These are phyloP conservation scores for Oreotrochilus melanogaster DNA, from an alignment of 2,113 vertebrate genomes.

Conservation along the genomic window DNA sequence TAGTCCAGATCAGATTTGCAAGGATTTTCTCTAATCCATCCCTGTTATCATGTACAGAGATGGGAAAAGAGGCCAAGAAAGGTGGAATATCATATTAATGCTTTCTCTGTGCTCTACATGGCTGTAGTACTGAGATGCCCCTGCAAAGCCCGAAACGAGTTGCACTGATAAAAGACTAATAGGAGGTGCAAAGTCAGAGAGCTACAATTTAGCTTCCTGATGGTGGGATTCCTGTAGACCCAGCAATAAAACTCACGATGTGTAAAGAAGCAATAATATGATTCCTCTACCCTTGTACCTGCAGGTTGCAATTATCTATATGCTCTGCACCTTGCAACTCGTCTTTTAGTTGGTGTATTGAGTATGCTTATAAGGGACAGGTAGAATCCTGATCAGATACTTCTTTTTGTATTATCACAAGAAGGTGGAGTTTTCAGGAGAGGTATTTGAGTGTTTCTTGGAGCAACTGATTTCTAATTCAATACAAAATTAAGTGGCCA, in stretches of 20 bases:
- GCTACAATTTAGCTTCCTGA: not conserved
- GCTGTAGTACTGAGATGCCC: not conserved
- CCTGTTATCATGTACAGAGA: not conserved
- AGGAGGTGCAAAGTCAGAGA: not conserved
- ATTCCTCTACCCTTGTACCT: not conserved
- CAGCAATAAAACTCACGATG: not conserved
- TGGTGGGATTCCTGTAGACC: not conserved
- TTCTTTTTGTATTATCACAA: not conserved
- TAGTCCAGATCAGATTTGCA: not conserved
- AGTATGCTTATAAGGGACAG: not conserved
- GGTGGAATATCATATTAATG: not conserved
- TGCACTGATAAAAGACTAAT: not conserved
- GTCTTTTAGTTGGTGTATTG: not conserved
- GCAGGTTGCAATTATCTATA: not conserved
- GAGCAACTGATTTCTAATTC: not conserved
- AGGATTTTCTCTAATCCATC: not conserved
- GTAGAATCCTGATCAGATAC: not conserved
- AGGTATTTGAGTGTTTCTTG: not conserved
- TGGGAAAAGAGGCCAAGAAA: not conserved
- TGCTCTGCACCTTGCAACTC: not conserved
- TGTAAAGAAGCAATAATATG: not conserved
- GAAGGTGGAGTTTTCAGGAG: not conserved
- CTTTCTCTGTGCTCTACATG: not conserved
- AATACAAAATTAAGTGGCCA: not conserved
- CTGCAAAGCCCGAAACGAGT: not conserved